These are phyloP conservation scores for Myotis davidii DNA, from an alignment of 2,113 vertebrate genomes.

Conservation along the genomic window DNA sequence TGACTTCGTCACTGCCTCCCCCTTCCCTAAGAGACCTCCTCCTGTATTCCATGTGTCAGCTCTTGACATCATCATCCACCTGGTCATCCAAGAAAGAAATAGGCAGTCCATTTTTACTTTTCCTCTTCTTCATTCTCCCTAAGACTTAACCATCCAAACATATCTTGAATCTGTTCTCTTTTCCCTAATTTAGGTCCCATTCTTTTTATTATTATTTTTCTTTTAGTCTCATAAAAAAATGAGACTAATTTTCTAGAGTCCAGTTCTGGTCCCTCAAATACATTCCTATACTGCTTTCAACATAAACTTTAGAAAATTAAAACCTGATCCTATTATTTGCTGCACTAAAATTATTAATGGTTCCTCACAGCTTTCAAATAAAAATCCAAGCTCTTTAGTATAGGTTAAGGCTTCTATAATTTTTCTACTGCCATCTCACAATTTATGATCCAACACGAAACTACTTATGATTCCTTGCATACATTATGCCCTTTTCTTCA, in stretches of 20 bases:
- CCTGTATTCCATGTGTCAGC: neutral
- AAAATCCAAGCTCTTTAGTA: neutral
- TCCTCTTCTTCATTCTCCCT: neutral
- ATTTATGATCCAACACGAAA: neutral
- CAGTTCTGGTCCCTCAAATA: neutral
- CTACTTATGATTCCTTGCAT: neutral
- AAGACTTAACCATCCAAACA: neutral
- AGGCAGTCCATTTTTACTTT: neutral
- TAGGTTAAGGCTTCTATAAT: neutral
- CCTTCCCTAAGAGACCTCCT: neutral
- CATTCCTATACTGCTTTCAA: neutral
- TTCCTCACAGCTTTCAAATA: neutral
- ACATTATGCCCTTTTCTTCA: neutral
- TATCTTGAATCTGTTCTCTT: neutral
- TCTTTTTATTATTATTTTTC: neutral
- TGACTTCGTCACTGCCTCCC: neutral
- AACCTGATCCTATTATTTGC: neutral
- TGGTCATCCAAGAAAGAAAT: neutral
- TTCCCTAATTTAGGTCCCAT: neutral
- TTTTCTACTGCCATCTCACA: neutral
- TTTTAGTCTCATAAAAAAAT: too few relatives aligned
- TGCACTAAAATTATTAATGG: neutral
- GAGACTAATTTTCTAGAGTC: neutral
- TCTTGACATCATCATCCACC: neutral
- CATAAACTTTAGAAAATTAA: constrained; percentile 17